Percentiles rank a stretch among this genome's conserved stretches.
Evolutionary conservation across 2,888 invertebrate genomes (phyloP).

Genomic region (Nomada fabriciana): DNA sequence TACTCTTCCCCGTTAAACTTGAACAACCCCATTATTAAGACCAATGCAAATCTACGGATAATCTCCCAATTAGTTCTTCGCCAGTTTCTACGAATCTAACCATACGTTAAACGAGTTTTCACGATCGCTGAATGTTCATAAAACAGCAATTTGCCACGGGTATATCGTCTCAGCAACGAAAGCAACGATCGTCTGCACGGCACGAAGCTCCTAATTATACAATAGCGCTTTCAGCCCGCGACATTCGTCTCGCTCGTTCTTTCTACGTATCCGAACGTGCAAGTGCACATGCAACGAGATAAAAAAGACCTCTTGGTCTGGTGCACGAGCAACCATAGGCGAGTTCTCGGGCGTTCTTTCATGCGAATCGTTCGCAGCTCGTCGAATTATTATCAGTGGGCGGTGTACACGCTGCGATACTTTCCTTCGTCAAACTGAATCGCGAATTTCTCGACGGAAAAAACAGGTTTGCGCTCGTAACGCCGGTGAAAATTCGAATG

Average conservation of each 20-base stretch:
- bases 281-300: background rate
- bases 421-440: background rate
- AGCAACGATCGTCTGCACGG: slow-evolving; percentile 6
- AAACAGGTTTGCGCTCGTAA: too few species aligned
- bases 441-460: background rate
- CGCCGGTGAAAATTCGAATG: too few species aligned
- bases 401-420: background rate
- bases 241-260: slow-evolving; percentile 30
- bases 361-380: slow-evolving; percentile 6
- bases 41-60: too few species aligned
- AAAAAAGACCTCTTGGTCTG: slow-evolving; percentile 3
- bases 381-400: slow-evolving; percentile 14
- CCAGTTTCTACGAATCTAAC: too few species aligned
- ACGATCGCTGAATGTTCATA: background rate
- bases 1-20: too few species aligned
- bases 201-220: slow-evolving; percentile 48
- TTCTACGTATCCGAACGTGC: slow-evolving; percentile 13
- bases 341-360: slow-evolving; percentile 1
- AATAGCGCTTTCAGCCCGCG: slow-evolving; percentile 38
- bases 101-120: too few species aligned
- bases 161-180: background rate
- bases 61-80: too few species aligned
- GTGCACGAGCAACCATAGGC: background rate
- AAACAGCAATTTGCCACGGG: too few species aligned
- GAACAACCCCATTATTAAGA: too few species aligned